phyloP scores from a whole-genome alignment of 2,888 invertebrate genomes.

The Tenthredo mesomela region DNA sequence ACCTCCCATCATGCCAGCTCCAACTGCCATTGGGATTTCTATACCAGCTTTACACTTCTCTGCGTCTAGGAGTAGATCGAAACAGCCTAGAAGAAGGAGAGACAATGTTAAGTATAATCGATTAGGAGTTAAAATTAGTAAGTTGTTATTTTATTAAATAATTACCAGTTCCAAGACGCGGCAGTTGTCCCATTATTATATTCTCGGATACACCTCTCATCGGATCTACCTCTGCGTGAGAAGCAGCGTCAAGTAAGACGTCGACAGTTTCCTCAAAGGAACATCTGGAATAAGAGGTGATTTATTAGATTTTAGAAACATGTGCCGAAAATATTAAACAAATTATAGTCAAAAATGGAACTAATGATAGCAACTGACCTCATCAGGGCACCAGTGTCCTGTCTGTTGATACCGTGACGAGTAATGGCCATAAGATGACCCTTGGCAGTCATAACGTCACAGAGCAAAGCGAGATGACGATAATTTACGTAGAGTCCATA shows the following conservation, averaged over 20 bases:
- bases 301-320: neutral
- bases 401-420: constrained; percentile 99
- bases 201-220: constrained; percentile 99
- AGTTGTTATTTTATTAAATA: neutral
- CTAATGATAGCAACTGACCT: constrained; percentile 72
- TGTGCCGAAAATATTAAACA: constrained; percentile 33
- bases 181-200: constrained; percentile 99
- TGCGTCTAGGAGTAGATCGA: constrained; percentile 97
- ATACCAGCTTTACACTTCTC: constrained; percentile 99
- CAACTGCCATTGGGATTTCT: constrained; percentile 92
- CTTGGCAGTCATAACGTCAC: constrained; percentile 99
- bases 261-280: constrained; percentile 99
- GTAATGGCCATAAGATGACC: constrained; percentile 99
- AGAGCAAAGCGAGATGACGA: constrained; percentile 98
- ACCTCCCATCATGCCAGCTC: constrained; percentile 86
- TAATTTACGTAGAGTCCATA: constrained; percentile 99
- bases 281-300: constrained; percentile 82
- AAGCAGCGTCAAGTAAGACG: constrained; percentile 98
- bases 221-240: constrained; percentile 99
- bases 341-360: neutral
- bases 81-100: constrained; percentile 85
- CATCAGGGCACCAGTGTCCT: constrained; percentile 99
- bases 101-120: neutral
- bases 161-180: constrained; percentile 95
- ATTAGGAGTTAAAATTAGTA: neutral